A percentile compares a stretch with the other conserved stretches of the same genome.
phyloP scores from a whole-genome alignment of 2,113 vertebrate genomes.

The Tamias sibiricus region DNA sequence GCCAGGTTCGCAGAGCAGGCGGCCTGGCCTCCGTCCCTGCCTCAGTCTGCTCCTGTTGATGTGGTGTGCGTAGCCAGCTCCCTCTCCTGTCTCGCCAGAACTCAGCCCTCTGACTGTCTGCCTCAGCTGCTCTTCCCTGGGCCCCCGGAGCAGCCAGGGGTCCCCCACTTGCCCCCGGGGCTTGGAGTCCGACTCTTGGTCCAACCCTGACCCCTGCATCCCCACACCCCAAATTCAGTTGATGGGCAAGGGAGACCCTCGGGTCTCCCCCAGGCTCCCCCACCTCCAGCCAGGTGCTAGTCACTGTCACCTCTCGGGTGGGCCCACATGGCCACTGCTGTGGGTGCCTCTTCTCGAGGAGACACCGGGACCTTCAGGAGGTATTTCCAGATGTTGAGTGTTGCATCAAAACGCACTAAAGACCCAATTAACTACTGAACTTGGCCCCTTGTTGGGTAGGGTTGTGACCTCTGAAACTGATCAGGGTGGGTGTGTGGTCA shows the following conservation, averaged over 20 bases:
- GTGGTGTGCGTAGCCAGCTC: accelerated
- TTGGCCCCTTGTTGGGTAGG: neutral
- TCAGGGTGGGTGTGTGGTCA: neutral
- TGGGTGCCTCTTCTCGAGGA: neutral
- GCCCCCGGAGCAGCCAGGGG: neutral
- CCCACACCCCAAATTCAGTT: neutral
- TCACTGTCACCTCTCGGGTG: neutral
- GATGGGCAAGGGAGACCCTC: neutral
- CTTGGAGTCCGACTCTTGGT: neutral
- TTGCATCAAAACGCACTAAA: neutral
- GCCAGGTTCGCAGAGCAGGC: neutral
- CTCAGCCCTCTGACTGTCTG: neutral
- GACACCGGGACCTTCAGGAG: neutral
- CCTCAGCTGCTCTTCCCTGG: neutral
- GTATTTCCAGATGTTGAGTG: neutral
- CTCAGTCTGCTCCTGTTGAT: neutral
- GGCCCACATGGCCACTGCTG: neutral
- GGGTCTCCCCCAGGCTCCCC: no score
- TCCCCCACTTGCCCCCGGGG: accelerated
- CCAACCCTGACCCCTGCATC: accelerated
- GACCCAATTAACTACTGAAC: neutral
- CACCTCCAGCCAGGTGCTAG: accelerated
- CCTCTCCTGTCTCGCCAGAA: neutral
- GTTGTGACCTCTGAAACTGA: neutral
- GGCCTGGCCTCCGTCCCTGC: neutral